Percentiles rank a stretch among this genome's conserved stretches.
Conservation (phyloP, 2,113 vertebrate species). For the Ascaphus truei region DNA sequence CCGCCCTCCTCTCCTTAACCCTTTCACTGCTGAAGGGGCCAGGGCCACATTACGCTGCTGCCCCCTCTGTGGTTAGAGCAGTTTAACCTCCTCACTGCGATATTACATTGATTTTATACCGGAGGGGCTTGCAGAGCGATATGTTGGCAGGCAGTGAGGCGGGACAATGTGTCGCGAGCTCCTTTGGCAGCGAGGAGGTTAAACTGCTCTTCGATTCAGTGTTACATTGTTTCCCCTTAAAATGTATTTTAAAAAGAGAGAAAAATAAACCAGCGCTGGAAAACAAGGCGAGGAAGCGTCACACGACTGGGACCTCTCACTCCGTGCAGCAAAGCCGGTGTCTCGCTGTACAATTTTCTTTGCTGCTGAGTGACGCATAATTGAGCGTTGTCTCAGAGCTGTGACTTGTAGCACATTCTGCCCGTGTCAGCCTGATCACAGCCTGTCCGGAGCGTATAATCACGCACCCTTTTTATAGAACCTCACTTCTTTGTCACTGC, state of each 20-base stretch:
- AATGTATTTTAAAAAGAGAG: neutral
- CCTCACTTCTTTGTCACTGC: neutral
- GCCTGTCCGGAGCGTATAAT: slow-evolving; percentile 10
- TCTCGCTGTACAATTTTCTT: slow-evolving; percentile 25
- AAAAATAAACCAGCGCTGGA: neutral
- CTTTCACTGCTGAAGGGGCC: neutral
- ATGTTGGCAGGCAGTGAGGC: too few species aligned
- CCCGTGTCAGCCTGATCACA: neutral
- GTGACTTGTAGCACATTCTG: neutral
- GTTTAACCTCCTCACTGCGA: too few species aligned
- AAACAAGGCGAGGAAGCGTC: neutral
- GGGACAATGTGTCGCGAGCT: neutral
- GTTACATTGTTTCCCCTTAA: neutral
- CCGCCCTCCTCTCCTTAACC: neutral
- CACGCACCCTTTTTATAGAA: slow-evolving; percentile 15
- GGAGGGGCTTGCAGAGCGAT: too few species aligned
- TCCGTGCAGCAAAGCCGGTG: neutral
- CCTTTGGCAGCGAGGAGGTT: neutral
- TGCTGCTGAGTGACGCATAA: slow-evolving; percentile 6
- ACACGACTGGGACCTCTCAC: neutral
- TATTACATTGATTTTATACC: too few species aligned
- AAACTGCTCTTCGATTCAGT: neutral
- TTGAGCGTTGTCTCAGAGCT: slow-evolving; percentile 16
- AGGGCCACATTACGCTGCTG: neutral
- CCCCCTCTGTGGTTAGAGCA: too few species aligned